Evolutionary conservation across 2,113 vertebrate species (phyloP).

Genomic region (Leptodactylus fuscus): DNA sequence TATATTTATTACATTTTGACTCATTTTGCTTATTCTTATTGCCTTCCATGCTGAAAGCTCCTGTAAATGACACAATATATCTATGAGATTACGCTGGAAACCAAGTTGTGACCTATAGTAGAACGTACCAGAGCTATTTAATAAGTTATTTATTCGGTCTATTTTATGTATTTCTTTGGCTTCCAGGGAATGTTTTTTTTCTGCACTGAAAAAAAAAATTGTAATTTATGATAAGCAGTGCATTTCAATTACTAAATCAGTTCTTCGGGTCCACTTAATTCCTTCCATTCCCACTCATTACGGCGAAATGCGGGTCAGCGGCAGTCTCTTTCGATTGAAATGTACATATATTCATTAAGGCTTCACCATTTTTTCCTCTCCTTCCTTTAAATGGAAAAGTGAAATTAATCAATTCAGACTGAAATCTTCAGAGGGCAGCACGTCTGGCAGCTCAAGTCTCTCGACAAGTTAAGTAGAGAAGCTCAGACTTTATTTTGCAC

Average conservation of each 20-base stretch:
- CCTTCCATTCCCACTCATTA: constrained; percentile 42
- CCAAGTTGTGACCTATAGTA: constrained; percentile 27
- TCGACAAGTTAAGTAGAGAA: constrained; percentile 22
- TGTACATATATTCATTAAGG: constrained; percentile 54
- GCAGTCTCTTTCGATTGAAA: constrained; percentile 37
- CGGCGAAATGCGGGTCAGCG: constrained; percentile 37
- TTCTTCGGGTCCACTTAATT: constrained; percentile 35
- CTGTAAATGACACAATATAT: constrained; percentile 19
- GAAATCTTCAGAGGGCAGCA: constrained; percentile 43
- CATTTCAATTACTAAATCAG: constrained; percentile 56
- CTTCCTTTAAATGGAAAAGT: constrained; percentile 32
- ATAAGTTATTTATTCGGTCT: constrained; percentile 22
- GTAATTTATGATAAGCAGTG: constrained; percentile 62
- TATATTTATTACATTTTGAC: neutral
- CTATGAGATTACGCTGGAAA: constrained; percentile 21
- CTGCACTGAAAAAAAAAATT: constrained; percentile 63
- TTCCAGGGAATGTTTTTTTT: constrained; percentile 52
- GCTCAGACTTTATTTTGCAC: constrained; percentile 24
- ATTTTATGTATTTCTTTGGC: constrained; percentile 36
- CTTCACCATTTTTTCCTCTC: neutral
- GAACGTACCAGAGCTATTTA: constrained; percentile 23
- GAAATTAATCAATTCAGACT: constrained; percentile 45
- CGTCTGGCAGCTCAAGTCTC: constrained; percentile 39
- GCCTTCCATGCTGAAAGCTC: neutral
- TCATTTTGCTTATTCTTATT: neutral